phyloP scores from a whole-genome alignment of 2,797 vertebrate species.

The Ammospiza maritima region DNA sequence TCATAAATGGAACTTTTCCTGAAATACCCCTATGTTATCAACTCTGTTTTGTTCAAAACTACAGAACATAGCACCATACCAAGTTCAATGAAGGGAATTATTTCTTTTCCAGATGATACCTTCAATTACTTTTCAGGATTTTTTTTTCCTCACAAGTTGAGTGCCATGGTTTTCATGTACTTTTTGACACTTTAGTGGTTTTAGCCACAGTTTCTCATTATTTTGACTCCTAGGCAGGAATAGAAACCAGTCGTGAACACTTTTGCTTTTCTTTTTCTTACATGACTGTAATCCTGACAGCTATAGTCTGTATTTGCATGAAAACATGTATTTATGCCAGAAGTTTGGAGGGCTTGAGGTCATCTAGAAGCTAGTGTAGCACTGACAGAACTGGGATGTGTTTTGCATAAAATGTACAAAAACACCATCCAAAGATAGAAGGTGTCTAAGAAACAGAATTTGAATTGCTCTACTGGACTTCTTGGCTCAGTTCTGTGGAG shows the following conservation, averaged over 20 bases:
- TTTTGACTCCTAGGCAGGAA: neutral
- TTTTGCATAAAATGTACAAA: neutral
- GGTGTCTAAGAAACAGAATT: neutral
- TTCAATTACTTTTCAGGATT: neutral
- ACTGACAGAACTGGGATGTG: neutral
- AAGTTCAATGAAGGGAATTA: neutral
- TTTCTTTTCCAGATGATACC: accelerated
- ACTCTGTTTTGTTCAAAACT: neutral
- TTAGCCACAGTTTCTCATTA: neutral
- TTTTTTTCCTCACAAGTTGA: neutral
- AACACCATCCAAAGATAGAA: neutral
- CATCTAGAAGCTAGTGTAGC: neutral
- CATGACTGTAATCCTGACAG: neutral
- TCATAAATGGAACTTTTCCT: neutral
- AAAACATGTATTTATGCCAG: neutral
- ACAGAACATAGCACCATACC: neutral
- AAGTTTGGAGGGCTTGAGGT: neutral
- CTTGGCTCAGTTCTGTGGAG: neutral
- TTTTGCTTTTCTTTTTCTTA: neutral
- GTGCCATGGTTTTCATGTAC: neutral
- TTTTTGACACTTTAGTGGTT: accelerated
- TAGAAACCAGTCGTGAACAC: neutral
- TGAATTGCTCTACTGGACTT: neutral
- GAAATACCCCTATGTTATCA: neutral
- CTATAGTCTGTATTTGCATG: neutral